These are phyloP conservation scores for Ctenopoma kingsleyae DNA, from an alignment of 2,797 vertebrate species.

Conservation along the genomic window DNA sequence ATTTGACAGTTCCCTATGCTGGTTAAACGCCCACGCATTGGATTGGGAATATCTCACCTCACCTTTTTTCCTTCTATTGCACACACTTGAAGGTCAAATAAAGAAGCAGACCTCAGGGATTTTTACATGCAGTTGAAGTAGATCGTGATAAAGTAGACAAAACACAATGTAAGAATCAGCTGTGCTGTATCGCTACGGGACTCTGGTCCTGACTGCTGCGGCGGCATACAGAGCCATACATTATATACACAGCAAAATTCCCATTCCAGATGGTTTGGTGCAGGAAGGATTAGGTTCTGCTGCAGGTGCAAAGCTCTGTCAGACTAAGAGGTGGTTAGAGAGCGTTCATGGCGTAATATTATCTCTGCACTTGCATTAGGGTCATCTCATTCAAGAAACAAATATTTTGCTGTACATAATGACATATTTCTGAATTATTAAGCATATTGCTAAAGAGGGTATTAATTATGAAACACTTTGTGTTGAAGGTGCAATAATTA, in stretches of 20 bases:
- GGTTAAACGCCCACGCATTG: conserved; percentile 66
- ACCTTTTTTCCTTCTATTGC: conserved; percentile 33
- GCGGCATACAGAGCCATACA: conserved; percentile 54
- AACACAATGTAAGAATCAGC: conserved; percentile 64
- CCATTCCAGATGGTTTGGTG: conserved; percentile 76
- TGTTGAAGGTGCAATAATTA: conserved; percentile 44
- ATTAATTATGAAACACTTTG: conserved; percentile 38
- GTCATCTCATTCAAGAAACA: conserved; percentile 40
- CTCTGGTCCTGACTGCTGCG: conserved; percentile 55
- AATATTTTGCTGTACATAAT: conserved; percentile 14
- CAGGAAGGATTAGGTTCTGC: conserved; percentile 55
- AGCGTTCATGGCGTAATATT: conserved; percentile 38
- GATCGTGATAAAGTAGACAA: conserved; percentile 54
- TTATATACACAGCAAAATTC: conserved; percentile 61
- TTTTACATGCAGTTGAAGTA: conserved; percentile 46
- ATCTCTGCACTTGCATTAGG: conserved; percentile 29
- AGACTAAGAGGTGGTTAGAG: conserved; percentile 42
- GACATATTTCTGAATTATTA: conserved; percentile 50
- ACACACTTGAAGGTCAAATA: conserved; percentile 79
- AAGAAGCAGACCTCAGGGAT: conserved; percentile 58
- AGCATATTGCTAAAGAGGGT: conserved; percentile 31
- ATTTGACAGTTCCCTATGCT: conserved; percentile 75
- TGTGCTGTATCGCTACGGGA: conserved; percentile 52
- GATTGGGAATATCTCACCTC: conserved; percentile 44
- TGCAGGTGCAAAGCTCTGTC: conserved; percentile 51